Evolutionary conservation across 2,113 vertebrate species (phyloP), one percentile per base, ranked within the genome.

Genomic region (Circaetus gallicus): DNA sequence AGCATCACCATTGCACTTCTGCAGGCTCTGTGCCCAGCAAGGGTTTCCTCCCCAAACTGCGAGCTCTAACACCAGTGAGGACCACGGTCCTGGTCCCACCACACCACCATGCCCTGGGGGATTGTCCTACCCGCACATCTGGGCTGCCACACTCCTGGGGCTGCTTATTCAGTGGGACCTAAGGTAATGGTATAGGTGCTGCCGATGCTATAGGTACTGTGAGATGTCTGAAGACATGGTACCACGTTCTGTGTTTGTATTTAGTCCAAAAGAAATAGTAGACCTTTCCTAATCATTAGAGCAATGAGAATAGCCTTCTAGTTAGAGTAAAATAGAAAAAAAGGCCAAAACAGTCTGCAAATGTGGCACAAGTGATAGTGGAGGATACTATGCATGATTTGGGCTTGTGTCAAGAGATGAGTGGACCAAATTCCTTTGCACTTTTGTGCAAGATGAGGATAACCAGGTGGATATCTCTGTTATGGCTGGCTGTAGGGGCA

Each of bases 341-440:
- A 85, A 49, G 59, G 24, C 6, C 34, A 78, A 86, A 89, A 36
- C 1, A 32, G 9, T 22, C 40, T 71, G 50, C 32, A 78, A 62
- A 53, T 0, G 0, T 65, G n/a, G 6, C 38, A 63, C 22, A n/a
- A 38, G 32, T 10, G 18, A 4, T 11, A 43, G 20, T n/a, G 38
- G 50, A 81, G 42, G 28, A 42, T 16, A 11, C 11, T 18, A 3
- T 18, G 12, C 6, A 7, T 38, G 22, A 16, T 17, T 42, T 74
- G 25, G 50, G 29, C 19, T 40, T 31, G 22, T 43, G 29, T 72
- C 38, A 69, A 67, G 45, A 55, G 11, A 16, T 12, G 22, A 52
- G 42, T 21, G 49, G 21, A 47, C 11, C 10, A n/a, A 76, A 79
- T 24, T 74, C 12, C 24, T 18, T 63, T n/a, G 3, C 7, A 10